Evolutionary conservation across 2,888 invertebrate species (phyloP).

Genomic region (Drosophila flavopinicola): DNA sequence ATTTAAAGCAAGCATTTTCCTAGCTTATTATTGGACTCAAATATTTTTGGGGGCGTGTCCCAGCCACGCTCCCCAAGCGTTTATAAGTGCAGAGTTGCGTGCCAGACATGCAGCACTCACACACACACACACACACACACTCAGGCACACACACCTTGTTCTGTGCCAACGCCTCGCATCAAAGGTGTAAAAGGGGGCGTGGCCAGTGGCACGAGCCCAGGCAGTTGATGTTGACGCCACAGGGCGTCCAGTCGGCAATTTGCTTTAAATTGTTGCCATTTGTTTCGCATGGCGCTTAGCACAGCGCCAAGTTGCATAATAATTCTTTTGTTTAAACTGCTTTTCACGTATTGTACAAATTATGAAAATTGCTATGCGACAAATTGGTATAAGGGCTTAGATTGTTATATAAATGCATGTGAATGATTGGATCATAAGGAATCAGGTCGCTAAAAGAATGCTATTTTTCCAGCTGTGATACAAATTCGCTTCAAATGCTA

Average conservation of each 20-base stretch:
- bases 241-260: constrained; percentile 71
- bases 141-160: constrained; percentile 58
- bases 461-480: too few species aligned
- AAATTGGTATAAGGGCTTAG: constrained; percentile 20
- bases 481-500: too few species aligned
- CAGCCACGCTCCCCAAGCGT: constrained; percentile 28
- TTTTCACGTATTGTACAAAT: constrained; percentile 62
- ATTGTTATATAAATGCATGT: constrained; percentile 22
- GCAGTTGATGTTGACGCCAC: constrained; percentile 54
- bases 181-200: constrained; percentile 75
- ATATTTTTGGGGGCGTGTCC: constrained; percentile 61
- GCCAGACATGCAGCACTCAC: constrained; percentile 57
- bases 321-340: constrained; percentile 65
- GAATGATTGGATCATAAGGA: neutral
- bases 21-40: constrained; percentile 56
- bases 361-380: constrained; percentile 60
- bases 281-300: constrained; percentile 62
- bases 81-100: constrained; percentile 72
- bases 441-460: neutral
- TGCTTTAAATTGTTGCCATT: constrained; percentile 78
- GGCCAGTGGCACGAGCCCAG: constrained; percentile 55
- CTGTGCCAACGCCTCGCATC: constrained; percentile 38
- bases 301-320: constrained; percentile 61
- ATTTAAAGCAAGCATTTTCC: constrained; percentile 65
- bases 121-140: too few species aligned